Evolutionary conservation across 2,797 vertebrate species (phyloP).

Genomic region (Potorous gilbertii): DNA sequence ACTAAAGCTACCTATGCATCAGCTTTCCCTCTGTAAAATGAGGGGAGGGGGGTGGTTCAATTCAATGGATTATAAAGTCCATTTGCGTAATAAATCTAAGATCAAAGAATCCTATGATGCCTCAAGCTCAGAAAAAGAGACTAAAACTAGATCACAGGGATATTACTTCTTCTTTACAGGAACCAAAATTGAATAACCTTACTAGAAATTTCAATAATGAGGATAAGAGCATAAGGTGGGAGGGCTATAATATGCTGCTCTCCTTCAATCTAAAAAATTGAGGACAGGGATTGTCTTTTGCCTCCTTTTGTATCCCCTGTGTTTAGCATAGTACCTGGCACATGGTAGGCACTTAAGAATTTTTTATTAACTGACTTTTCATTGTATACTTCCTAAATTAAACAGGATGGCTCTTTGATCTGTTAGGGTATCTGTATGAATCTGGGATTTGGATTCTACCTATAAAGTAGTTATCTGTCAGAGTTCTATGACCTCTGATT

Average conservation of each 20-base stretch:
- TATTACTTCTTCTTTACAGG: slow-evolving; percentile 16
- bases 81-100: too few species aligned
- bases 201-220: slow-evolving; percentile 41
- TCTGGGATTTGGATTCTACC: neutral
- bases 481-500: neutral
- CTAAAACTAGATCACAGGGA: neutral
- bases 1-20: too few species aligned
- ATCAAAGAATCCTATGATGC: neutral
- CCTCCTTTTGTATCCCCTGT: too few species aligned
- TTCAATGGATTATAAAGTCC: too few species aligned
- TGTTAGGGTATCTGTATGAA: neutral
- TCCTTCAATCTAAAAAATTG: neutral
- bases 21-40: slow-evolving; percentile 14
- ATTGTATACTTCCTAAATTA: neutral
- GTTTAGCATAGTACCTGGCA: neutral
- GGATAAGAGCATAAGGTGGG: neutral
- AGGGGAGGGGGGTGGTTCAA: neutral
- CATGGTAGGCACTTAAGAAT: neutral
- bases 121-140: neutral
- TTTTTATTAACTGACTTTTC: neutral
- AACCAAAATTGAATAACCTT: neutral
- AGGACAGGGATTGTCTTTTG: too few species aligned
- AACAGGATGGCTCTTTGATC: neutral
- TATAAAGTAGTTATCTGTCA: neutral
- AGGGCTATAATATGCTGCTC: neutral